Base-by-base conservation (phyloP, 2,888 invertebrate genomes). In the Agrilus cyanescens region DNA sequence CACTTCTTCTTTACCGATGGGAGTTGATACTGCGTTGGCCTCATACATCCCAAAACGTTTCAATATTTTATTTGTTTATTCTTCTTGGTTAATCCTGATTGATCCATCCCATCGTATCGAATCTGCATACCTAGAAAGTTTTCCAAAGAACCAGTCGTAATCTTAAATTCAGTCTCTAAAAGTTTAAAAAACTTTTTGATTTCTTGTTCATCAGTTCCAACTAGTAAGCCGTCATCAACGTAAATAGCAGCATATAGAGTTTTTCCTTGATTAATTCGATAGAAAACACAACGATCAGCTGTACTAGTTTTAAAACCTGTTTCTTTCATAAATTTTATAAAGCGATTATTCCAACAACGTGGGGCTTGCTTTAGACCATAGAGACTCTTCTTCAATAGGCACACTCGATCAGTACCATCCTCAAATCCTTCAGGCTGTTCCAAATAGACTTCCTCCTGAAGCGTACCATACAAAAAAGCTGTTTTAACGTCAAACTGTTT, bases 351-450 rank as follows among this genome's bases (percentile, higher is more conserved):
- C 46, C 46, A 46, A 38, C 38, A 46, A n/a, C 38, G 20, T 15
- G 46, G 37, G n/a, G 46, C 37, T 30, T 44, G 43, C 39, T 60
- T 61, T 4, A 63, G 47, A 2, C 61, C 62, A 48, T 62, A 62
- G 13, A 63, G 33, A 38, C 55, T 54, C 39, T 49, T 48, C 4
- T 48, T 46, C 14, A 62, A 45, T 32, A 51, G 51, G 42, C 61
- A 63, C 2, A 60, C 57, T 14, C 12, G n/a, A 12, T 14, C 32
- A 10, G 31, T 29, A 14, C 37, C 37, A 37, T 44, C 45, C 3
- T 43, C 35, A 20, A 31, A 45, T 12, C 45, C 45, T 31, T 38
- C 37, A 14, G 42, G 42, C 16, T 45, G 45, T 7, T 15, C 13
- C 43, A 40, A 40, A 25, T 37, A 46, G 4, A 46, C 13, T 37